These are phyloP conservation scores for Pollimyrus isidori DNA, from an alignment of 2,113 vertebrate genomes.

Conservation along the genomic window DNA sequence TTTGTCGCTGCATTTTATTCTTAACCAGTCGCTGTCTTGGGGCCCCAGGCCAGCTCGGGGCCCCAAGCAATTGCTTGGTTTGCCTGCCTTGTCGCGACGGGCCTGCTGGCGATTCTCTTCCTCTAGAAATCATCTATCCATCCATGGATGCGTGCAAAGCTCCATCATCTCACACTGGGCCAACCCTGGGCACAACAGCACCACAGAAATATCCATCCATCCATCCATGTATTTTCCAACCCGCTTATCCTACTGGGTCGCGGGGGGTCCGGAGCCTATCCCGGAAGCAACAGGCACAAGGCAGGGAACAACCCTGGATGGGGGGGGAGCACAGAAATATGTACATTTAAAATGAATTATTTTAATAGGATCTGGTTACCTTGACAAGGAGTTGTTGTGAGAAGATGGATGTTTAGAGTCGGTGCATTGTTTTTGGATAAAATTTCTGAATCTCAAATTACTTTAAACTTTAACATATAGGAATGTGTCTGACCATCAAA, in stretches of 20 bases:
- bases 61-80: too few species aligned
- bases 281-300: too few species aligned
- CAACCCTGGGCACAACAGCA: neutral
- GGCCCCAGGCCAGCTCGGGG: too few species aligned
- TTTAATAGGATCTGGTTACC: neutral
- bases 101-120: neutral
- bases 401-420: neutral
- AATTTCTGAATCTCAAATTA: neutral
- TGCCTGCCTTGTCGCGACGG: too few species aligned
- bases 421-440: neutral
- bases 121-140: neutral
- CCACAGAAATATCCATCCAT: too few species aligned
- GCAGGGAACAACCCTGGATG: too few species aligned
- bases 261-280: too few species aligned
- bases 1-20: too few species aligned
- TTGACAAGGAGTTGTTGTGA: neutral
- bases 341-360: neutral
- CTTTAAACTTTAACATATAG: neutral
- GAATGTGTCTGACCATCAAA: neutral
- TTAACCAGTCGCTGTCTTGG: too few species aligned
- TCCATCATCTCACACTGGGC: neutral
- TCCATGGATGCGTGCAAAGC: neutral
- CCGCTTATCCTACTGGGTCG: too few species aligned
- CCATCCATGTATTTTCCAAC: too few species aligned
- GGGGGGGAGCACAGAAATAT: neutral